Base-by-base conservation (phyloP, 2,888 invertebrate genomes). In the Apodemia duryi region DNA sequence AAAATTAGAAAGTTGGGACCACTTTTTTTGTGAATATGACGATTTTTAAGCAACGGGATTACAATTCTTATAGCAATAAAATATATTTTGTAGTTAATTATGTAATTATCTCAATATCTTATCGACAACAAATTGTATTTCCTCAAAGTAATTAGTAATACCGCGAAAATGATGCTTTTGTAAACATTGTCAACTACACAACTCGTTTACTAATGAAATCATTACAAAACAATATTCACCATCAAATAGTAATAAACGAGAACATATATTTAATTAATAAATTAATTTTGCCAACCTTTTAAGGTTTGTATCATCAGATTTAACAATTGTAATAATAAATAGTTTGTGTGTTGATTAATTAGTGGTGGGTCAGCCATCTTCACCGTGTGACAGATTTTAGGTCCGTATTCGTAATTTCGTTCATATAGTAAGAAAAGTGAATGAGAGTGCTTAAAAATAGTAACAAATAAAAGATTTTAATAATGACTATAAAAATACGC, bases 301-400 rank as follows among this genome's bases (percentile, higher is more conserved):
- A 35, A 10, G 32, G 35, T 35, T 60, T 21, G 5, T 35, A n/a
- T n/a, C 2, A n/a, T 60, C n/a, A 60, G 13, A 7, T 32, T n/a
- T 32, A 10, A 60, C 13, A 60, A 13, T 51, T 35, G 6, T 13
- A 60, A 60, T 32, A 60, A 60, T 60, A 60, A 60, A 60, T 60
- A 60, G 60, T 60, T 35, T 60, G 81, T 88, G 81, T 86, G 80
- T 93, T 93, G 93, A 86, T 88, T 90, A 89, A 35, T n/a, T 86
- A 92, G 94, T 94, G 94, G 94, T 94, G 93, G 93, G 93, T 94
- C 94, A 93, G 94, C 94, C 94, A 94, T 94, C 94, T 93, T 93
- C 92, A 92, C 92, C 93, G 93, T 93, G 93, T 91, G 93, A 94
- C 94, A 94, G 93, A 93, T 86, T 91, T 84, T 91, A 91, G 92